Percentiles rank a stretch among this genome's conserved stretches.
phyloP scores from a whole-genome alignment of 2,888 invertebrate genomes.

The Sipunculus nudus region DNA sequence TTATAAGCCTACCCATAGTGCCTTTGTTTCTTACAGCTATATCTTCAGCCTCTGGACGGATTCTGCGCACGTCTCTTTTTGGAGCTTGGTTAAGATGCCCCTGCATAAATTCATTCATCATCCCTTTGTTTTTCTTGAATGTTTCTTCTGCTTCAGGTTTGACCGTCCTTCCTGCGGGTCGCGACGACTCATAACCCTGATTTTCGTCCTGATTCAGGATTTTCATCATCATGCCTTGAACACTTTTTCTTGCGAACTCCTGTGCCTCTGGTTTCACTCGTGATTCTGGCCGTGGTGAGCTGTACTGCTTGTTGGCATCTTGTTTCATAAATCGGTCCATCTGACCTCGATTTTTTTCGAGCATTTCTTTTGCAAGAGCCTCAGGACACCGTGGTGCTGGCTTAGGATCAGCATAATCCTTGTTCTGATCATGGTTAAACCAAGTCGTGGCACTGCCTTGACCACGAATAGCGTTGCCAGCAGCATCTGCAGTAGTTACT shows the following conservation, averaged over 20 bases:
- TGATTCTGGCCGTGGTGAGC: not conserved
- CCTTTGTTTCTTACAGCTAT: constrained; percentile 27
- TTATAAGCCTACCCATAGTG: not conserved
- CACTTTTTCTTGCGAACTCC: constrained; percentile 31
- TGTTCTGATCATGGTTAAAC: constrained; percentile 37
- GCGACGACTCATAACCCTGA: constrained; percentile 26
- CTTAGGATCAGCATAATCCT: constrained; percentile 15
- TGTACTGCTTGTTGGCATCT: not conserved
- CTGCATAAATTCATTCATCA: constrained; percentile 10
- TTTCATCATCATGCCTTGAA: constrained; percentile 37
- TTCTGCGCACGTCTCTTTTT: constrained; percentile 1
- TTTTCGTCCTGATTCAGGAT: constrained; percentile 22
- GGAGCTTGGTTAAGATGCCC: constrained; percentile 19
- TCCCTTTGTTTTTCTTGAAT: constrained; percentile 20
- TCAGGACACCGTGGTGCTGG: not conserved
- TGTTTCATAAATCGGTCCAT: constrained; percentile 15
- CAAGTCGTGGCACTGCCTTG: constrained; percentile 24
- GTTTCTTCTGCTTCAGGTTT: constrained; percentile 26
- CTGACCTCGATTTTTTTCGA: constrained; percentile 20
- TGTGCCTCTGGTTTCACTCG: constrained; percentile 39
- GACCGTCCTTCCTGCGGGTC: constrained; percentile 17
- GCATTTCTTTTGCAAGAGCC: constrained; percentile 15
- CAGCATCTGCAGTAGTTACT: too few relatives aligned
- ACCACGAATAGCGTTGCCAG: constrained; percentile 27
- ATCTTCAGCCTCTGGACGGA: constrained; percentile 36